Evolutionary conservation across 2,113 vertebrate genomes (phyloP).

Genomic region (Dipodomys merriami): DNA sequence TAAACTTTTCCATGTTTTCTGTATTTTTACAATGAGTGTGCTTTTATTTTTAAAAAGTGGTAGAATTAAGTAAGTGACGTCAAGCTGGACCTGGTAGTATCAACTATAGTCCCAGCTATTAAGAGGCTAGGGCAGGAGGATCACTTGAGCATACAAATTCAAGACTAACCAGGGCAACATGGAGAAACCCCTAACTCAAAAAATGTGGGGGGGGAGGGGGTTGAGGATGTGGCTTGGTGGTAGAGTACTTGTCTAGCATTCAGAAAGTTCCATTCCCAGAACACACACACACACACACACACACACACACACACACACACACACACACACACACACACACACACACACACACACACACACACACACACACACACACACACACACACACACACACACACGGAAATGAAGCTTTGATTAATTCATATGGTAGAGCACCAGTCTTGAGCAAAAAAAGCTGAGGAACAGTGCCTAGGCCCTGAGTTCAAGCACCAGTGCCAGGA

Average conservation of each 20-base stretch:
- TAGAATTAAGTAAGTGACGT: background rate
- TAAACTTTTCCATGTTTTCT: background rate
- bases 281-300: background rate
- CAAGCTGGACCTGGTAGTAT: background rate
- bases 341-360: background rate
- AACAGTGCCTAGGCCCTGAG: too few species aligned
- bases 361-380: background rate
- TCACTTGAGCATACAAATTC: background rate
- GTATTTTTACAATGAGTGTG: background rate
- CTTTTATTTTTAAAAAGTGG: background rate
- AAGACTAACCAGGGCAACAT: background rate
- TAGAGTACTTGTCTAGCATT: background rate
- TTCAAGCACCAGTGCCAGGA: too few species aligned
- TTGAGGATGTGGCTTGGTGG: too few species aligned
- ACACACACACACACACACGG: too few species aligned
- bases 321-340: too few species aligned
- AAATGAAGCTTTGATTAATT: too few species aligned
- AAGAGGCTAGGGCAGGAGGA: too few species aligned
- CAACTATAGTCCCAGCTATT: background rate
- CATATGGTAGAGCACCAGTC: too few species aligned
- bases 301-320: too few species aligned
- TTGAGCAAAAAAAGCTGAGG: too few species aligned
- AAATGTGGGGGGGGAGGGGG: too few species aligned
- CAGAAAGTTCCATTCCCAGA: background rate
- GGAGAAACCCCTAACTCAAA: background rate